Evolutionary conservation across 1,140 invertebrate genomes (phyloP).

Genomic region (Cyclina sinensis): DNA sequence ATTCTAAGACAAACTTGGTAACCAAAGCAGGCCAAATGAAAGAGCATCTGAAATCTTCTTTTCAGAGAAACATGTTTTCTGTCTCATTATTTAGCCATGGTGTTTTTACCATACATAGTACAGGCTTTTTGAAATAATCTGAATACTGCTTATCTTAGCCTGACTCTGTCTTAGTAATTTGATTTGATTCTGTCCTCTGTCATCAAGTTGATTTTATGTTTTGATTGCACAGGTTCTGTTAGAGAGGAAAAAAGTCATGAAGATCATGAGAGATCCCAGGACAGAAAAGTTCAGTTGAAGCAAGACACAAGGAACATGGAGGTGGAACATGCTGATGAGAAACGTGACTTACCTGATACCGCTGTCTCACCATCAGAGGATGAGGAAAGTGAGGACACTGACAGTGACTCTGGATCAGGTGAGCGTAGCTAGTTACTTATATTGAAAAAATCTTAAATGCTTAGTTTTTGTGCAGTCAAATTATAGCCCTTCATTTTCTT

Average conservation of each 20-base stretch:
- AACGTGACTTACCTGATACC: constrained; percentile 12
- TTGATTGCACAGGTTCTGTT: neutral
- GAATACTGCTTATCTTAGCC: too few species aligned
- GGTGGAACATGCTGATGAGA: constrained; percentile 69
- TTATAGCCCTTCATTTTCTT: too few species aligned
- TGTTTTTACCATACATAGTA: too few species aligned
- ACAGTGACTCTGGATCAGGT: constrained; percentile 72
- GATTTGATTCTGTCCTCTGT: neutral
- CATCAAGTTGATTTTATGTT: neutral
- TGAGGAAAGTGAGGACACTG: constrained; percentile 65
- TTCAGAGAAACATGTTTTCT: too few species aligned
- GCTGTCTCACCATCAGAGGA: constrained; percentile 59
- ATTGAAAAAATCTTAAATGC: too few species aligned
- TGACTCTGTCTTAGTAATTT: neutral
- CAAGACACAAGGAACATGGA: constrained; percentile 34
- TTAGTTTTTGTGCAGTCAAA: too few species aligned
- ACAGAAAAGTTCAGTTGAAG: constrained; percentile 1
- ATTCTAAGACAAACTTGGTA: too few species aligned
- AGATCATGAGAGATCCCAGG: neutral
- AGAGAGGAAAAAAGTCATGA: neutral
- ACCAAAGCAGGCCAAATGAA: too few species aligned
- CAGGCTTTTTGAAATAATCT: too few species aligned
- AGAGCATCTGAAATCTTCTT: too few species aligned
- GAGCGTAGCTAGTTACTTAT: too few species aligned
- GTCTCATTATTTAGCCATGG: too few species aligned